Evolutionary conservation across 2,888 invertebrate genomes (phyloP).

Genomic region (Tiphia femorata): DNA sequence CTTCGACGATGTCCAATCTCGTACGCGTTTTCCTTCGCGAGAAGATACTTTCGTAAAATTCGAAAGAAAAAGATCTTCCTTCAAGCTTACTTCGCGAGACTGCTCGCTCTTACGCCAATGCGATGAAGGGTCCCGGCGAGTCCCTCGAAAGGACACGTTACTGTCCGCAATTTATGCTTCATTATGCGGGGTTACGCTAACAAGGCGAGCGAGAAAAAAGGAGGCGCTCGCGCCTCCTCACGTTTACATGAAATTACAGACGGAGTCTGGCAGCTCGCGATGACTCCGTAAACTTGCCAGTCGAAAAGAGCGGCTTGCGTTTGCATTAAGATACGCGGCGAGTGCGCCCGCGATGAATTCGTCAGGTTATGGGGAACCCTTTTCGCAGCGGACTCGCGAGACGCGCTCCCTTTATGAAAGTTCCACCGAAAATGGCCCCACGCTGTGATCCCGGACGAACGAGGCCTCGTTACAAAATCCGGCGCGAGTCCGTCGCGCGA

Average conservation of each 20-base stretch:
- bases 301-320: constrained; percentile 20
- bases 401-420: constrained; percentile 9
- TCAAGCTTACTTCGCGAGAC: not conserved
- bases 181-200: constrained; percentile 49
- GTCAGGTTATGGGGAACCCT: constrained; percentile 46
- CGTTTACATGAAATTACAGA: constrained; percentile 37
- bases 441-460: constrained; percentile 42
- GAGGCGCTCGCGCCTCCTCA: too few species aligned
- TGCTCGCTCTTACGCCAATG: constrained; percentile 1
- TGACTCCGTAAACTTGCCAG: constrained; percentile 36
- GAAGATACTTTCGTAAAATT: too few species aligned
- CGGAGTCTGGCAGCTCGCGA: constrained; percentile 17
- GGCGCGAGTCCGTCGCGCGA: too few species aligned
- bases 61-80: too few species aligned
- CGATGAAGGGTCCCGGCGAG: constrained; percentile 1
- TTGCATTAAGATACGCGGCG: constrained; percentile 23
- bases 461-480: constrained; percentile 9
- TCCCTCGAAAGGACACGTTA: not conserved
- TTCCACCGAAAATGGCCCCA: constrained; percentile 36
- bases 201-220: constrained; percentile 30
- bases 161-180: constrained; percentile 43
- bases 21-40: too few species aligned
- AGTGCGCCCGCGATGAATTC: constrained; percentile 44
- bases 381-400: not conserved
- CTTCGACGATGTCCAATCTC: too few species aligned